phyloP scores from a whole-genome alignment of 2,797 vertebrate species.

The Gastrophryne carolinensis region DNA sequence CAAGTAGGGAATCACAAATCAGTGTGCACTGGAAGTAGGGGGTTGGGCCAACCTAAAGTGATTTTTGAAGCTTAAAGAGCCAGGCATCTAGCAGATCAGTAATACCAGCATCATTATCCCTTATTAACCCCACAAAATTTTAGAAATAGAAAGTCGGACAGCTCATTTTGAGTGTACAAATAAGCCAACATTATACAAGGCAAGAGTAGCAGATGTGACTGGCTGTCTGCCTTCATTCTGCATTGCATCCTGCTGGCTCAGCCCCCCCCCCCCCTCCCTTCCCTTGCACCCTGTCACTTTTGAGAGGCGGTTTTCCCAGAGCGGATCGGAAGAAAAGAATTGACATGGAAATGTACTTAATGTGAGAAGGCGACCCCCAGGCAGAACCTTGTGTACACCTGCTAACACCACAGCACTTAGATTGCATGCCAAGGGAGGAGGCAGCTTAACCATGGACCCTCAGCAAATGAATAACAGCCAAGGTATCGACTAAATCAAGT shows the following conservation, averaged over 20 bases:
- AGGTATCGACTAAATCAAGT: background rate
- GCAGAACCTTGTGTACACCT: slow-evolving; percentile 31
- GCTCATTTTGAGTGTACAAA: too few relatives aligned
- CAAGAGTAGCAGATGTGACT: slow-evolving; percentile 21
- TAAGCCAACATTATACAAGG: background rate
- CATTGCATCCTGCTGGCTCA: slow-evolving; percentile 1
- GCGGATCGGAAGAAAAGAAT: slow-evolving; percentile 43
- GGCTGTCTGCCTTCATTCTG: slow-evolving; percentile 16
- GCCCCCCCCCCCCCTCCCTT: background rate
- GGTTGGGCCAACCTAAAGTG: too few relatives aligned
- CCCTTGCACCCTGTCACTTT: slow-evolving; percentile 22
- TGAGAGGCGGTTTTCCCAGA: slow-evolving; percentile 24
- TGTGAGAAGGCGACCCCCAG: slow-evolving; percentile 44
- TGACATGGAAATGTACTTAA: slow-evolving; percentile 53
- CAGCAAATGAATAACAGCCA: slow-evolving; percentile 11
- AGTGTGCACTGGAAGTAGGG: too few relatives aligned
- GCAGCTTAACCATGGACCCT: slow-evolving; percentile 1
- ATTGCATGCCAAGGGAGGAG: slow-evolving; percentile 8
- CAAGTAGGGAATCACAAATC: too few relatives aligned
- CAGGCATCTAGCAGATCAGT: too few relatives aligned
- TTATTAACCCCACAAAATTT: too few relatives aligned
- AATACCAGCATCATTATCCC: too few relatives aligned
- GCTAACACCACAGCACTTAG: slow-evolving; percentile 25
- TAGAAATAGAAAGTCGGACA: too few relatives aligned
- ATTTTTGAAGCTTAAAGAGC: too few relatives aligned